Base-by-base conservation (phyloP, 2,888 invertebrate genomes). In the Drosophila nigricruria region DNA sequence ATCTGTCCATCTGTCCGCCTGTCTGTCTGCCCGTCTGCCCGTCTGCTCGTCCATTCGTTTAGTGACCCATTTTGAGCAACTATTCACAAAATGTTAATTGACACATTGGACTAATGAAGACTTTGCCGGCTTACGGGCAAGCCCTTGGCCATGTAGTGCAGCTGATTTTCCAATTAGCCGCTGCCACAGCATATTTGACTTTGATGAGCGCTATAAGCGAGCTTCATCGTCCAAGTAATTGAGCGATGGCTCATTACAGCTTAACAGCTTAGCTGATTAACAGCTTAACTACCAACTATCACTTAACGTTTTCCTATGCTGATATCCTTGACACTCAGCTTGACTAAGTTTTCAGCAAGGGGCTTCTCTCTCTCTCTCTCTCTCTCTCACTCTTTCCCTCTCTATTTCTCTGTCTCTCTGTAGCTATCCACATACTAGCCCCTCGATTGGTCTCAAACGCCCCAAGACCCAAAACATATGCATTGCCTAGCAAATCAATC, bases 11-110 rank as follows among this genome's bases (percentile, higher is more conserved):
- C n/a, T n/a, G n/a, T n/a, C n/a, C n/a, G n/a, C n/a, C n/a, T n/a
- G n/a, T n/a, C n/a, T n/a, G 8, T n/a, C 38, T 38, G 2, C n/a
- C n/a, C 3, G 38, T 40, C 0, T 12, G 18, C 5, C 16, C 3
- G 16, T 10, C 9, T 12, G 5, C 25, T 3, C 14, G 14, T 34
- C 20, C 18, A 18, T 1, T n/a, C 3, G 20, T 14, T 25, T 3
- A 25, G 12, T 27, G 32, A 43, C 36, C 59, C 59, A 27, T 45
- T 58, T 45, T 27, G 5, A 47, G 36, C 18, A 27, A 34, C 32
- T 23, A 30, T 30, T 67, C 87, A 69, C 79, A 81, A 87, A 82
- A 71, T 81, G 82, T 80, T 83, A 83, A 86, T 80, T 88, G 88
- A 85, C 88, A 83, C 88, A 79, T 85, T 85, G 80, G 56, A 52